These are phyloP conservation scores for Bothrops jararaca DNA, from an alignment of 2,113 vertebrate species.

Conservation along the genomic window DNA sequence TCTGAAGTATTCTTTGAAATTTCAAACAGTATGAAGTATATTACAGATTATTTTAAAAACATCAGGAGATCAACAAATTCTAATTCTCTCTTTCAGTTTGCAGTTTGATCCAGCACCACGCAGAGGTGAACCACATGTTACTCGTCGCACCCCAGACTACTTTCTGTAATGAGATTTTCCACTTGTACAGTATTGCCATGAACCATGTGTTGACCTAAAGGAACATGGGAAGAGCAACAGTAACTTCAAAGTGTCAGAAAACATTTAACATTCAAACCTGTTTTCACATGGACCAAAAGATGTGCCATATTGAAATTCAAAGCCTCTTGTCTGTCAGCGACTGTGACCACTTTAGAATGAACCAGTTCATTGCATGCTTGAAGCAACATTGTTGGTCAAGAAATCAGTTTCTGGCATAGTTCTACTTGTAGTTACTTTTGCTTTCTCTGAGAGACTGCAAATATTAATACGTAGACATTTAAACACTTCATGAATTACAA, in stretches of 20 bases:
- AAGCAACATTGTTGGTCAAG: constrained; percentile 81
- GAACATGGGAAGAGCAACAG: constrained; percentile 77
- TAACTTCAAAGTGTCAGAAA: constrained; percentile 83
- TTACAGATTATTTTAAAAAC: background rate
- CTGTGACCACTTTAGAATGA: constrained; percentile 79
- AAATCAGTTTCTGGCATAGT: constrained; percentile 82
- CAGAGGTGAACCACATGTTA: constrained; percentile 97
- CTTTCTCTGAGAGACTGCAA: constrained; percentile 83
- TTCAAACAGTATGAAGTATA: background rate
- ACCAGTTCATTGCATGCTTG: constrained; percentile 82
- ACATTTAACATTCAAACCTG: constrained; percentile 85
- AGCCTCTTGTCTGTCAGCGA: constrained; percentile 80
- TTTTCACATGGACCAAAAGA: constrained; percentile 90
- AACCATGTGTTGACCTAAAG: constrained; percentile 77
- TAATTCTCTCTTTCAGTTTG: constrained; percentile 77
- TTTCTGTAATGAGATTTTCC: constrained; percentile 88
- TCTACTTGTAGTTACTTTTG: constrained; percentile 89
- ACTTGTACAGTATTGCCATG: constrained; percentile 86
- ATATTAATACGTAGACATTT: constrained; percentile 82
- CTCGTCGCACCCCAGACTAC: constrained; percentile 96
- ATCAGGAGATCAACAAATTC: background rate
- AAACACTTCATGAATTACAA: constrained; percentile 80
- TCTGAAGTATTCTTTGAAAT: background rate
- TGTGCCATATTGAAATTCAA: constrained; percentile 88
- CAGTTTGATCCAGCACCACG: constrained; percentile 98